Evolutionary conservation across 2,888 invertebrate species (phyloP), one percentile per base, ranked within the genome.

Genomic region (Ypsolopha scabrella): DNA sequence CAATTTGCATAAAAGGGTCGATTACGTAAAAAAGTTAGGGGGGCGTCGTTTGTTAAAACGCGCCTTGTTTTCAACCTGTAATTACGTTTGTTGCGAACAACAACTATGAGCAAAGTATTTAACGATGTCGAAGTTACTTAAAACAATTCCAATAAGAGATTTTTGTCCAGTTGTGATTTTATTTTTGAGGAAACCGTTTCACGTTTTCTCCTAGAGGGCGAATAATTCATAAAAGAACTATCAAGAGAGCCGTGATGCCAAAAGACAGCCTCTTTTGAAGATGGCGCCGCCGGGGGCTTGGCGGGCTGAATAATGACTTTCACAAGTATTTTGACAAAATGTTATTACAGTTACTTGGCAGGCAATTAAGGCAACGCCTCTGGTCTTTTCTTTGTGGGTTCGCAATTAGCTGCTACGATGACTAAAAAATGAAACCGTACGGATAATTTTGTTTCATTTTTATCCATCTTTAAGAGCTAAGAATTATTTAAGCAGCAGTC

Each of bases 291-390:
- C 62, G 55, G 62, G 24, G 36, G 37, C 34, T 35, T 14, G 38
- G 39, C 39, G 45, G 41, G 13, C 36, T 50, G 54, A 65, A 65
- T 70, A 70, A 71, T 68, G 71, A 72, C 65, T 67, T 72, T 64
- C 63, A 62, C 64, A 65, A 71, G 65, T 65, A 66, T 70, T 72
- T 68, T 64, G 64, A 67, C 60, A 62, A 59, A 67, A 67, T 65
- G 53, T 39, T 37, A 53, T 53, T 53, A 52, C 37, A 43, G 45
- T 47, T 44, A 66, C 69, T 65, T 67, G 67, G 58, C 65, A 64
- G 66, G 64, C 65, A 71, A 71, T 72, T 71, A 70, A 63, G 60
- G 55, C 56, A 58, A 35, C 53, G 50, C 59, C 61, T 63, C 62
- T 60, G 57, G 60, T 64, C 62, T 67, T 68, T 68, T 71, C 67